These are phyloP conservation scores for Abramis brama DNA, from an alignment of 2,113 vertebrate genomes.

Conservation along the genomic window DNA sequence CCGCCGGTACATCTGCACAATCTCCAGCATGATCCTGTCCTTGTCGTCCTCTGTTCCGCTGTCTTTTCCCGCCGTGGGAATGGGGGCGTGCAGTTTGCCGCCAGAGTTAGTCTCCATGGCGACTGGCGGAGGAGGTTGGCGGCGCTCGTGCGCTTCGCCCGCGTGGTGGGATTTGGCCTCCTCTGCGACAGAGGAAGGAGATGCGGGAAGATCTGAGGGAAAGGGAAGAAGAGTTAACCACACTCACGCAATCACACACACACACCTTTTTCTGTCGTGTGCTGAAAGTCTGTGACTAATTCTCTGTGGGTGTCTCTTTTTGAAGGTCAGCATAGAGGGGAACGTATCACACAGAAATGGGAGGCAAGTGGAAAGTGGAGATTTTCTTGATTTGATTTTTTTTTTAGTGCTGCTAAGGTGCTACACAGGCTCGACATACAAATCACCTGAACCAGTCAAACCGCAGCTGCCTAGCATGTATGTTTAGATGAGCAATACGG, in stretches of 20 bases:
- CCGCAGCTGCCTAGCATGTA: not conserved
- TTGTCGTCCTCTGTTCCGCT: constrained; percentile 89
- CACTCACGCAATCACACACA: constrained; percentile 47
- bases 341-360: not conserved
- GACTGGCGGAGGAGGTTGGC: constrained; percentile 71
- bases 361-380: not conserved
- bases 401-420: not conserved
- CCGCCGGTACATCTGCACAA: constrained; percentile 92
- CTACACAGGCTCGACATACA: not conserved
- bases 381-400: not conserved
- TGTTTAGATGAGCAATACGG: not conserved
- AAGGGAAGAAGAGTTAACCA: constrained; percentile 42
- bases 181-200: constrained; percentile 68
- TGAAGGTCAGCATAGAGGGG: constrained; percentile 35
- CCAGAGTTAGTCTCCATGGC: constrained; percentile 71
- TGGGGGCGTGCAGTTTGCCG: constrained; percentile 71
- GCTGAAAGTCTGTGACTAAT: constrained; percentile 32
- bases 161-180: constrained; percentile 78
- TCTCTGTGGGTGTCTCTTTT: constrained; percentile 33
- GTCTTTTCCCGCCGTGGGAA: constrained; percentile 70
- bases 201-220: constrained; percentile 76
- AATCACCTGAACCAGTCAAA: constrained; percentile 1
- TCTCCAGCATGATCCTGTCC: constrained; percentile 94
- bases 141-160: constrained; percentile 62
- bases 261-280: constrained; percentile 27